Percentiles rank a stretch among this genome's conserved stretches.
These are phyloP conservation scores for Trinorchestia longiramus DNA, from an alignment of 1,140 invertebrate species.

Conservation along the genomic window DNA sequence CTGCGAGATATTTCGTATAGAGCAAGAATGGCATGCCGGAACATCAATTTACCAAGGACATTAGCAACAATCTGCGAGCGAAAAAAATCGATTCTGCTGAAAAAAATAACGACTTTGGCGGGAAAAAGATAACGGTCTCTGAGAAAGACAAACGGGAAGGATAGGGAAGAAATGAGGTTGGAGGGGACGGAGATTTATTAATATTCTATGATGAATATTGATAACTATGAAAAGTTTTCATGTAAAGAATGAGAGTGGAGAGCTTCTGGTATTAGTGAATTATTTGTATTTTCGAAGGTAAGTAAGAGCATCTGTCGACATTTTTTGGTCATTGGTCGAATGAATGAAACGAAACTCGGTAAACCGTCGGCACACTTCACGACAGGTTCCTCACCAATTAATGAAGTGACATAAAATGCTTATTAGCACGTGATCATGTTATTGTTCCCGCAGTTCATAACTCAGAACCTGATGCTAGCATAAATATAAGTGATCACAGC, in stretches of 20 bases:
- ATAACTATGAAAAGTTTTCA: not conserved
- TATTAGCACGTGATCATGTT: not conserved
- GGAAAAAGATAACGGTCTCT: not conserved
- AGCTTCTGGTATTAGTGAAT: not conserved
- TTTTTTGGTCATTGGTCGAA: not conserved
- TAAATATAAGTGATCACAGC: not conserved
- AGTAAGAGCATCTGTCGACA: not conserved
- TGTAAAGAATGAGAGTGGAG: not conserved
- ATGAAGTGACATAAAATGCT: not conserved
- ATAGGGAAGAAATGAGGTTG: not conserved
- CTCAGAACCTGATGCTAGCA: not conserved
- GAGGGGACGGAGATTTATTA: not conserved
- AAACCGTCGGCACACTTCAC: too few relatives aligned
- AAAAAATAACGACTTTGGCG: not conserved
- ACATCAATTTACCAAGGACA: constrained; percentile 30
- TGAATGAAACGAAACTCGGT: too few relatives aligned
- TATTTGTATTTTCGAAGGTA: not conserved
- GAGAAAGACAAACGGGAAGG: not conserved
- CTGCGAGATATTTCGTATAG: not conserved
- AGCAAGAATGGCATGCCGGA: not conserved
- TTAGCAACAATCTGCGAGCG: not conserved
- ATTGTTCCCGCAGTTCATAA: not conserved
- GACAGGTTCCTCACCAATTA: not conserved
- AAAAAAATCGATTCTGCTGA: not conserved
- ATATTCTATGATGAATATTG: not conserved